phyloP scores from a whole-genome alignment of 2,113 vertebrate species.

The Megaceryle maxima region DNA sequence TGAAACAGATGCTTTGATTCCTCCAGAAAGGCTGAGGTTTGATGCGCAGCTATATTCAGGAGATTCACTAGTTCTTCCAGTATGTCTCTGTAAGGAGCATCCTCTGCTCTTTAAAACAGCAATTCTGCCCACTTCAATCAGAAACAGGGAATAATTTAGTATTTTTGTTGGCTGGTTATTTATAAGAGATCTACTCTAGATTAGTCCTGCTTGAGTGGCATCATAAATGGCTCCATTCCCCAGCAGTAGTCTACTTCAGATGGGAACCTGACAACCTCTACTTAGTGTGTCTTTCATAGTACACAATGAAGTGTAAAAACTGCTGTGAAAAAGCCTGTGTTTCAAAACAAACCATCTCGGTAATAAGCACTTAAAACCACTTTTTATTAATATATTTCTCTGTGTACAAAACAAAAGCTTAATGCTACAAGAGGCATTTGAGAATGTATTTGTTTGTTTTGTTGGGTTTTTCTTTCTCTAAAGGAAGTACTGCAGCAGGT shows the following conservation, averaged over 20 bases:
- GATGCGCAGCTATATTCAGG: neutral
- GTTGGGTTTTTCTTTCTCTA: neutral
- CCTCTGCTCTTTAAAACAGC: slow-evolving; percentile 57
- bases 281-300: slow-evolving; percentile 80
- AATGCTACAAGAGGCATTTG: slow-evolving; percentile 60
- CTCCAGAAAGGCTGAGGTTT: neutral
- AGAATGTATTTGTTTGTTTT: slow-evolving; percentile 17
- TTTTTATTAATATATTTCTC: slow-evolving; percentile 86
- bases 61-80: slow-evolving; percentile 47
- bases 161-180: slow-evolving; percentile 76
- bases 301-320: slow-evolving; percentile 84
- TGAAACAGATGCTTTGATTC: neutral
- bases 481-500: slow-evolving; percentile 30
- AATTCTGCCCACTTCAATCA: slow-evolving; percentile 61
- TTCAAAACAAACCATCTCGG: slow-evolving; percentile 81
- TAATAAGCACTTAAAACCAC: slow-evolving; percentile 84
- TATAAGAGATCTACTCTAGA: slow-evolving; percentile 81
- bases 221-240: slow-evolving; percentile 80
- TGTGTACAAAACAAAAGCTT: slow-evolving; percentile 80
- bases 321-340: slow-evolving; percentile 76
- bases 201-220: slow-evolving; percentile 83
- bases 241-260: slow-evolving; percentile 76
- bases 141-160: slow-evolving; percentile 66
- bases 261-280: slow-evolving; percentile 81
- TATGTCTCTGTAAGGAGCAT: slow-evolving; percentile 57